These are phyloP conservation scores for Myioborus miniatus DNA, from an alignment of 2,797 vertebrate genomes.

Conservation along the genomic window DNA sequence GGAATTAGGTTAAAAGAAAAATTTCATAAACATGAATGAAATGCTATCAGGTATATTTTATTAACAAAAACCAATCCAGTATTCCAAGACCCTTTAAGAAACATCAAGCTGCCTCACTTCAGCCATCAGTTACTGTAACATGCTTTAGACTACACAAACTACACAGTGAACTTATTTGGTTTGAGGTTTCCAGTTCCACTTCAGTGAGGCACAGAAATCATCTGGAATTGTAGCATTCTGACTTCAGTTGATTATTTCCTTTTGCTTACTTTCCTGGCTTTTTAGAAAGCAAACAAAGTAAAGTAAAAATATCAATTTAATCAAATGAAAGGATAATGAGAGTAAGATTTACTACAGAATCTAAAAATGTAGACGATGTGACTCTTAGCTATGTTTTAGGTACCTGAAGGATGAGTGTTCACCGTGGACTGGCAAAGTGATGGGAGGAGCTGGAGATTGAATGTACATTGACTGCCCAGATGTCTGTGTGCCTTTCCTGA, in stretches of 20 bases:
- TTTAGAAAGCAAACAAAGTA: neutral
- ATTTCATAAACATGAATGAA: neutral
- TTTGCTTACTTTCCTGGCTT: neutral
- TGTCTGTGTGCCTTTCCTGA: conserved; percentile 82
- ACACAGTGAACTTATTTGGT: neutral
- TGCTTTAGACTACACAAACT: neutral
- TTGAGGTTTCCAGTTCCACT: neutral
- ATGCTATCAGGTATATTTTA: neutral
- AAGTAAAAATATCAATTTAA: neutral
- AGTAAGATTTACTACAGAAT: neutral
- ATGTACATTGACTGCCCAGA: conserved; percentile 75
- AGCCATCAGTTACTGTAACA: neutral
- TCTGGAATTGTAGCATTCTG: neutral
- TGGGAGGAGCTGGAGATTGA: conserved; percentile 77
- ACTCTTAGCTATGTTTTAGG: conserved; percentile 5
- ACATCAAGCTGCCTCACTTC: neutral
- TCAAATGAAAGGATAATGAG: neutral
- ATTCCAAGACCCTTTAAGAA: neutral
- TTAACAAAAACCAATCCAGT: neutral
- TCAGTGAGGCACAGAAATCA: neutral
- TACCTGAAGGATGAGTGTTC: conserved; percentile 91
- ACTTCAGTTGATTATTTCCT: neutral
- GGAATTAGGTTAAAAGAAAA: neutral
- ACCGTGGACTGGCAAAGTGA: conserved; percentile 76
- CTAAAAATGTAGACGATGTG: neutral